Evolutionary conservation across 2,113 vertebrate genomes (phyloP), one percentile per base, ranked within the genome.

Genomic region (Hippolais icterina): DNA sequence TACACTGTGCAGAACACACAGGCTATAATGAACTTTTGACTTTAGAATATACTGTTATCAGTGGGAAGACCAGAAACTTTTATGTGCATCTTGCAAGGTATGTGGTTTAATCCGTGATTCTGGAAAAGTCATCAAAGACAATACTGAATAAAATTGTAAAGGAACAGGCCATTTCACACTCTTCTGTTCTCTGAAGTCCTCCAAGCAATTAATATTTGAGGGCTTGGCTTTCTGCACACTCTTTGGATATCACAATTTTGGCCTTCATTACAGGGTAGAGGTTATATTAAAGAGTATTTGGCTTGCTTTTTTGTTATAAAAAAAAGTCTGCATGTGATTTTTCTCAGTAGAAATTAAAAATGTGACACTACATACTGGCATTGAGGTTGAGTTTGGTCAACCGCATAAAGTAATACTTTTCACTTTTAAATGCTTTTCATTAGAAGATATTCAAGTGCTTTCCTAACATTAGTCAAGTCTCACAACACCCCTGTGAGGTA

Each of bases 401-500:
- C 86, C 64, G 23, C 64, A 57, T 59, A 87, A 80, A 95, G 63
- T 77, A 91, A 72, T 59, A 82, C 71, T 90, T 84, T 78, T 74
- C 81, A 83, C 47, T 89, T 93, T 77, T 25, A 79, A 93, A 81
- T 56, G 79, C 54, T 76, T 94, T 94, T 77, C 84, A 46, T 71
- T 61, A 93, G 90, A 95, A 53, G 57, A 84, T 82, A 88, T 83
- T 85, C 69, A 91, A 97, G 79, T 56, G 71, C 80, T 94, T 94
- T 83, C 54, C 81, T 88, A 96, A 91, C 80, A 83, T 88, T 90
- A 93, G 70, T 81, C 88, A 96, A 91, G 89, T 83, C 93, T 95
- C 92, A 96, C 93, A 96, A 95, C 94, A 92, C 46, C 79, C 79
- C 92, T 95, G 94, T 81, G 96, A 97, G 96, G 96, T 96, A 96